phyloP scores from a whole-genome alignment of 2,113 vertebrate genomes.

The Rhombomys opimus region DNA sequence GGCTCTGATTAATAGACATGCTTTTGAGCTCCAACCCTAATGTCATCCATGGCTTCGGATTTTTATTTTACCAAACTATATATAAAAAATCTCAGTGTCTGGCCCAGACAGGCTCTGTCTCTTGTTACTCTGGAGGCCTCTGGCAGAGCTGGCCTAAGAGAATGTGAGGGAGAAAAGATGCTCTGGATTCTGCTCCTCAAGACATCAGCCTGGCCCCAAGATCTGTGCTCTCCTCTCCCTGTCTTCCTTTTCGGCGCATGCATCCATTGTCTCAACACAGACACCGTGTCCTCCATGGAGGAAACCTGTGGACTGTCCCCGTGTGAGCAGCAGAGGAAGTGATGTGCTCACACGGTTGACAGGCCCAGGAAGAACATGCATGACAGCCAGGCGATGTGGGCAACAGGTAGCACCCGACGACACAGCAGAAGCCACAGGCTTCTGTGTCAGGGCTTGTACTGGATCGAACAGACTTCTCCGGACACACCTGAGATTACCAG shows the following conservation, averaged over 20 bases:
- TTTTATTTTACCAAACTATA: constrained; percentile 51
- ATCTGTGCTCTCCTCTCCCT: neutral
- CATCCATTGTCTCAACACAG: neutral
- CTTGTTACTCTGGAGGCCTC: neutral
- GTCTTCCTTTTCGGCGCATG: neutral
- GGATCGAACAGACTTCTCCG: neutral
- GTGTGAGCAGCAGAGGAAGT: neutral
- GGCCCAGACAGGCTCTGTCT: neutral
- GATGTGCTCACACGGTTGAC: fast-evolving
- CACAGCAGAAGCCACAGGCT: fast-evolving
- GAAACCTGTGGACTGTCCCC: fast-evolving
- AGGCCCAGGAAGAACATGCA: neutral
- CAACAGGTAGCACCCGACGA: too few species aligned
- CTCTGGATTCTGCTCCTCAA: neutral
- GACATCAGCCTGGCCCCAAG: neutral
- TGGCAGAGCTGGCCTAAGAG: neutral
- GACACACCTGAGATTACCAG: fast-evolving
- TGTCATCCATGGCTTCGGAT: neutral
- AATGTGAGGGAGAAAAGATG: fast-evolving
- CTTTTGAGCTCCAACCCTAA: neutral
- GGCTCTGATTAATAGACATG: constrained; percentile 36
- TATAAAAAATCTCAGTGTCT: neutral
- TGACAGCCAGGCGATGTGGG: fast-evolving
- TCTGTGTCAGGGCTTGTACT: fast-evolving
- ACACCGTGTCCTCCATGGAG: neutral